Percentiles rank a stretch among this genome's conserved stretches.
Evolutionary conservation across 2,888 invertebrate genomes (phyloP).

Genomic region (Cremastobaeus sp.): DNA sequence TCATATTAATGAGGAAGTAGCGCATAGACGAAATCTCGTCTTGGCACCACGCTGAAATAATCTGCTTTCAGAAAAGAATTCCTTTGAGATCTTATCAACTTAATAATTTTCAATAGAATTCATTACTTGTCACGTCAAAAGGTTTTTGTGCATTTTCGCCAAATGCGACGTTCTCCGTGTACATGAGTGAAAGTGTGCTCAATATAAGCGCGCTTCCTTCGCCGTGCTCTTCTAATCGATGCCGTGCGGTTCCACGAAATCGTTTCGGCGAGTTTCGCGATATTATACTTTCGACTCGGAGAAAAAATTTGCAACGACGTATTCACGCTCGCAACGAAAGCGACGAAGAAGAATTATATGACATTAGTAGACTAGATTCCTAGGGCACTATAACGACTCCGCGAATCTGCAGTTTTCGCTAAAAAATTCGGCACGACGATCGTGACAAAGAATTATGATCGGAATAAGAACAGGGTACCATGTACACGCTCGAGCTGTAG

Average conservation of each 20-base stretch:
- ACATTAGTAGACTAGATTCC: constrained; percentile 43
- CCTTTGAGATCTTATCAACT: neutral
- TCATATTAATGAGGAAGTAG: constrained; percentile 30
- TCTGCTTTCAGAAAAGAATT: neutral
- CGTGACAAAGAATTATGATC: constrained; percentile 41
- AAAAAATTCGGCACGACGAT: constrained; percentile 20
- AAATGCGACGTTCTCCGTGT: too few relatives aligned
- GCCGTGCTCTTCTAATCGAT: too few relatives aligned
- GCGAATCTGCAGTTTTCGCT: constrained; percentile 9
- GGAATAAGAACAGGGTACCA: constrained; percentile 27
- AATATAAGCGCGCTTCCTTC: too few relatives aligned
- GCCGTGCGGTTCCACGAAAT: too few relatives aligned
- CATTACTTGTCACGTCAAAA: too few relatives aligned
- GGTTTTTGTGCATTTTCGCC: too few relatives aligned
- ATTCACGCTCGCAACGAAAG: neutral
- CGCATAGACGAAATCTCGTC: constrained; percentile 7
- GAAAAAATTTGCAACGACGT: constrained; percentile 6
- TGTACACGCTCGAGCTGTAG: neutral
- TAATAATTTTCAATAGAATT: too few relatives aligned
- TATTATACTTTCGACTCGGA: too few relatives aligned
- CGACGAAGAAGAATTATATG: constrained; percentile 37
- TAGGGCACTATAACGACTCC: constrained; percentile 28
- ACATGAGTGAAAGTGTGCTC: too few relatives aligned
- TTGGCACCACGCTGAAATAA: constrained; percentile 4
- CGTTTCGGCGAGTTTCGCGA: too few relatives aligned